Base-by-base conservation (phyloP, 2,797 vertebrate genomes). In the Cheirogaleus major region DNA sequence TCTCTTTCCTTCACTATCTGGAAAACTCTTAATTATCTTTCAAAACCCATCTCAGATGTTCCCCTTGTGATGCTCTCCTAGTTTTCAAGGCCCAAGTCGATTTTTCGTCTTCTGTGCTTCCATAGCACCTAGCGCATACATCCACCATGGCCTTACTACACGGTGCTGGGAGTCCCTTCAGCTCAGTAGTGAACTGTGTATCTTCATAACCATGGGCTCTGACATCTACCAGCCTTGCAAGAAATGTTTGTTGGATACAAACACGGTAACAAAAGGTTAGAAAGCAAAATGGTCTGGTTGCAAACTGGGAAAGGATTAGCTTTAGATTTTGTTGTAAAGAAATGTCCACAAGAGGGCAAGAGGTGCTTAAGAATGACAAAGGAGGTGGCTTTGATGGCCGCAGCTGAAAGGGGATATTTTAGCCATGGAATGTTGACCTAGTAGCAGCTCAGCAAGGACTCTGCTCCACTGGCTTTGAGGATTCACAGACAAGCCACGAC, bases 301-400 rank as follows among this genome's bases (percentile, higher is more conserved):
- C 22, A 87, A 72, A 48, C 7, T 38, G 41, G 35, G 1, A 72
- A 59, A 82, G 12, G 48, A 48, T 65, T 63, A n/a, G 52, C 9
- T 81, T 57, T 15, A n/a, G 38, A 5, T 17, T 82, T 81, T 78
- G 45, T 32, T 41, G 27, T 86, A 38, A 82, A n/a, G 18, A 85
- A 93, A 61, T 25, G 27, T 22, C 63, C 81, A 93, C 87, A 8
- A 75, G 76, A 91, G 92, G 93, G 91, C 89, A 89, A 85, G 82
- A 96, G 38, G 30, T 57, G 52, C 41, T 87, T 13, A 7, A 38
- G 23, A 80, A 41, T 23, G 75, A 15, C 12, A 23, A 10, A 5
- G 50, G 18, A 73, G 22, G 22, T 9, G 0, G 0, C 35, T 35
- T 7, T 67, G 13, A 9, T 25, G 73, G 43, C 22, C 6, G 30